These are phyloP conservation scores for Neodontobutis hainanensis DNA, from an alignment of 2,113 vertebrate genomes.

Conservation along the genomic window DNA sequence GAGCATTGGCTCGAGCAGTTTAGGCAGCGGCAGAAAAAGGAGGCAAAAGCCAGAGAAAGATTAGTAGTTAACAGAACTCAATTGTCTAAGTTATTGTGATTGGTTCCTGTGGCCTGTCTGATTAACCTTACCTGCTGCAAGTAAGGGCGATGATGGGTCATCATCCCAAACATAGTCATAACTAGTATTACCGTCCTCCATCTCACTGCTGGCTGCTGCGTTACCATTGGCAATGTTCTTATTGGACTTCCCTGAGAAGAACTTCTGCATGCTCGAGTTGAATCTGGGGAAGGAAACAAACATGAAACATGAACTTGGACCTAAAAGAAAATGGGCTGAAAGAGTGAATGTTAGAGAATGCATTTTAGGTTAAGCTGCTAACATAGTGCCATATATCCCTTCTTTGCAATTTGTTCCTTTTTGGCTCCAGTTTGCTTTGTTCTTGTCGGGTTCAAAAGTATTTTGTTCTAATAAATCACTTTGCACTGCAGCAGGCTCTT, in stretches of 20 bases:
- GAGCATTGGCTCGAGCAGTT: slow-evolving; percentile 9
- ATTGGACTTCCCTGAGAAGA: slow-evolving; percentile 74
- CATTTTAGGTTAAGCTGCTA: slow-evolving; percentile 3
- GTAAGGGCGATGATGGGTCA: slow-evolving; percentile 87
- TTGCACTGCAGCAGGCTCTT: background rate
- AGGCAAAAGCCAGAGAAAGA: slow-evolving; percentile 44
- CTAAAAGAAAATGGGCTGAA: no score
- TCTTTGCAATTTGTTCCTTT: no score
- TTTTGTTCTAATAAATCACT: background rate
- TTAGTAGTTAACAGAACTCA: slow-evolving; percentile 21
- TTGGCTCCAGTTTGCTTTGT: background rate
- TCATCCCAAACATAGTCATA: slow-evolving; percentile 86
- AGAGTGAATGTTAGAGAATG: slow-evolving; percentile 6
- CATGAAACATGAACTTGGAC: no score
- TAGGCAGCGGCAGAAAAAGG: slow-evolving; percentile 19
- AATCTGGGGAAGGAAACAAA: slow-evolving; percentile 78
- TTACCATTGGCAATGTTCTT: slow-evolving; percentile 92
- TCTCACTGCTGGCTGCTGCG: slow-evolving; percentile 87
- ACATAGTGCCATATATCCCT: no score
- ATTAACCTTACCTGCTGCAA: slow-evolving; percentile 94
- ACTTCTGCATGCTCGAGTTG: slow-evolving; percentile 89
- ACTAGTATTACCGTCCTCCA: slow-evolving; percentile 95
- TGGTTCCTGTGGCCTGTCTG: slow-evolving; percentile 85
- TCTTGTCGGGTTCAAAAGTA: background rate
- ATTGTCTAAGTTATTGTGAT: background rate